Base-by-base conservation (phyloP, 2,113 vertebrate species). In the Marmota flaviventris region DNA sequence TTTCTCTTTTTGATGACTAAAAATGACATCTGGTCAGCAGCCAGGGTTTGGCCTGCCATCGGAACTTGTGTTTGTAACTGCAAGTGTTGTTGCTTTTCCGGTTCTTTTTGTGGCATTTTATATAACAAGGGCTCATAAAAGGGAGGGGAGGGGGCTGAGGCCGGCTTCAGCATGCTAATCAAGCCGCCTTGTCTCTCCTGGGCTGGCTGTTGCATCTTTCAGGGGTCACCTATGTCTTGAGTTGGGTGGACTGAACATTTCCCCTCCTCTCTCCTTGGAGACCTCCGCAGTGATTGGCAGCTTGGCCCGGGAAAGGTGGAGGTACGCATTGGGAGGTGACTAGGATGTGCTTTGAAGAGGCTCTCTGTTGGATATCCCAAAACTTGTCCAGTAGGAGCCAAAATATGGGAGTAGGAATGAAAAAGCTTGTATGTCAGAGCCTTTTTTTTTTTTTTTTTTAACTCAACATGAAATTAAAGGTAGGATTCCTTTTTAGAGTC, bases 91-190 rank as follows among this genome's bases (percentile, higher is more conserved):
- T 83, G 94, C 89, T 87, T 91, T 72, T 34, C 87, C 58, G 76
- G 69, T 78, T 94, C 53, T 79, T 96, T 98, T 98, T 98, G 98
- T 98, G 97, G 95, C 75, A 70, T 94, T 98, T 96, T 94, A 86
- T 89, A 10, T 96, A 96, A 95, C 96, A 93, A 97, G 97, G 97
- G 94, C 98, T 97, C 97, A 42, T 96, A 97, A 95, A 98, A 95
- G 82, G 72, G 90, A 84, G 90, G 77, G 92, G 92, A 78, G 95
- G 92, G 95, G 92, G 75, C 79, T 17, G 78, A 61, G 95, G 91
- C 90, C 18, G 20, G 95, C 84, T 81, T 83, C 63, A 29, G 97
- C 95, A 94, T 97, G 95, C 91, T 97, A 96, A 97, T 98, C 79
- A 93, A 88, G 94, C 91, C 4, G 86, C 95, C 86, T 37, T 5